These are phyloP conservation scores for Coluber constrictor DNA, from an alignment of 2,797 vertebrate genomes.

Conservation along the genomic window DNA sequence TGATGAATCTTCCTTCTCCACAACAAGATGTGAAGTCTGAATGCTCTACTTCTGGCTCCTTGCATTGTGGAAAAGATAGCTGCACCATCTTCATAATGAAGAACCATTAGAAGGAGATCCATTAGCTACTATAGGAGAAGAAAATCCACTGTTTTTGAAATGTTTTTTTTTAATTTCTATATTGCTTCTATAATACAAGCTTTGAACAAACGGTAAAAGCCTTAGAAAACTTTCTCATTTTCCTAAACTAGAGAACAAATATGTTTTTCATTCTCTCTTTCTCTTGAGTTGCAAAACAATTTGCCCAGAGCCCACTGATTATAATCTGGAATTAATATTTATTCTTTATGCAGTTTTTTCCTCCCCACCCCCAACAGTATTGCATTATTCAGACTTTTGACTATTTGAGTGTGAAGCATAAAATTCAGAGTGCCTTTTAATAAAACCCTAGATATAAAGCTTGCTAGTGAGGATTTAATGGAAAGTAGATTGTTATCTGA, in stretches of 20 bases:
- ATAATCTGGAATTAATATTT: constrained; percentile 20
- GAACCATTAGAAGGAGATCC: background rate
- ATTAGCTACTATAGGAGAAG: background rate
- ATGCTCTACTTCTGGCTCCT: background rate
- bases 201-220: background rate
- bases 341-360: background rate
- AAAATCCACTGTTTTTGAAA: background rate
- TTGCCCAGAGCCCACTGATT: background rate
- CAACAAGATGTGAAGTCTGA: background rate
- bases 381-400: background rate
- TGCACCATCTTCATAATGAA: background rate
- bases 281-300: background rate
- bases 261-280: background rate
- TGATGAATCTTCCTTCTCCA: background rate
- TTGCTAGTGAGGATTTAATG: constrained; percentile 9
- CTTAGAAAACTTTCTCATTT: background rate
- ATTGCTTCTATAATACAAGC: background rate
- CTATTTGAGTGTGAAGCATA: background rate
- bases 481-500: constrained; percentile 18
- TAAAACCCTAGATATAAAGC: constrained; percentile 9
- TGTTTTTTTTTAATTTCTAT: background rate
- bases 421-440: constrained; percentile 2
- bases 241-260: background rate
- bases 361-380: background rate
- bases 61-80: background rate